These are phyloP conservation scores for Epizoanthus ramosus DNA, from an alignment of 92 coral and sea anemone genomes.

Conservation along the genomic window DNA sequence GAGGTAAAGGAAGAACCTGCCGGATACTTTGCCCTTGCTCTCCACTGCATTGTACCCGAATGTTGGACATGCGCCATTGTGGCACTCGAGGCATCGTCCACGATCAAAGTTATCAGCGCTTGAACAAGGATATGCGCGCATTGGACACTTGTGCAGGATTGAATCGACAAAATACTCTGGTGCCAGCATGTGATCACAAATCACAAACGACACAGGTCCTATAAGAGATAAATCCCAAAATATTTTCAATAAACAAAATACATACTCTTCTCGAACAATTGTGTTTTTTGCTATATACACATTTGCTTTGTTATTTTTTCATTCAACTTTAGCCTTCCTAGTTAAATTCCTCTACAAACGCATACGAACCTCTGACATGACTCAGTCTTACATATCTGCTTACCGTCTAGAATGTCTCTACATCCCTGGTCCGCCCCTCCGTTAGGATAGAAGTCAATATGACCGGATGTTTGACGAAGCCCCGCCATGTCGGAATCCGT, in stretches of 20 bases:
- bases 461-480: slow-evolving; percentile 29
- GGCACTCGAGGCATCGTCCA: not conserved
- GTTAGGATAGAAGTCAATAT: slow-evolving; percentile 80
- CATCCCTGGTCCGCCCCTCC: slow-evolving; percentile 72
- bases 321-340: too few species aligned
- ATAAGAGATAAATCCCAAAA: not conserved
- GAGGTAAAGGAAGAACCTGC: slow-evolving; percentile 19
- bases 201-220: slow-evolving; percentile 45
- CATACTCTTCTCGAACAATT: too few species aligned
- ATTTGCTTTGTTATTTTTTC: too few species aligned
- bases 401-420: slow-evolving; percentile 16
- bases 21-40: slow-evolving; percentile 14
- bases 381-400: not conserved
- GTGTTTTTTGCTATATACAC: too few species aligned
- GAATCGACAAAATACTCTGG: slow-evolving; percentile 20
- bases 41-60: slow-evolving; percentile 27
- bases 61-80: slow-evolving; percentile 3
- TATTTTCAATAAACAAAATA: not conserved
- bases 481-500: slow-evolving; percentile 64
- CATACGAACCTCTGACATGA: too few species aligned
- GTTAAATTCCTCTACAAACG: too few species aligned
- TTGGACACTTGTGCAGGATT: not conserved
- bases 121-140: slow-evolving; percentile 25
- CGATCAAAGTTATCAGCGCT: slow-evolving; percentile 7
- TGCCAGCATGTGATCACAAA: slow-evolving; percentile 29